Base-by-base conservation (phyloP, 2,888 invertebrate genomes). In the Lissonota sp. region DNA sequence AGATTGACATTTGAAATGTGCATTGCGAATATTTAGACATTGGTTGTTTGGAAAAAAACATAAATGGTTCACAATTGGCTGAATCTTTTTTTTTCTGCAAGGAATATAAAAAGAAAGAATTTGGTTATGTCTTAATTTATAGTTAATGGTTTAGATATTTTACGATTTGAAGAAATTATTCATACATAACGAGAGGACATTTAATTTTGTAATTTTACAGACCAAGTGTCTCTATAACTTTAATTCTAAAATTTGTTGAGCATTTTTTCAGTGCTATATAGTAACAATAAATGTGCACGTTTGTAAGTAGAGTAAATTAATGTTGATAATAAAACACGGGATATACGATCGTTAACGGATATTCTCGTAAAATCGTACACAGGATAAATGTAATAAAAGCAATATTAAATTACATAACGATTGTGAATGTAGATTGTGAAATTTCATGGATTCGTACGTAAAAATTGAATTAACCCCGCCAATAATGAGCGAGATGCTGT, bases 131-230 rank as follows among this genome's bases (percentile, higher is more conserved):
- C 26, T 26, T 2, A 26, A 26, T 26, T 26, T 26, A 1, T 26
- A 26, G 26, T 26, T 26, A 26, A 26, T 26, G 3, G 26, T 26
- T 26, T 26, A 42, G 14, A 62, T 62, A 62, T 44, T 12, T 42
- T 26, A n/a, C 42, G 16, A 42, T 10, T 62, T 10, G 7, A 63
- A 46, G 46, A 44, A 63, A 63, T 42, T 63, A 14, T 44, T 16
- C 16, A 14, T 44, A 26, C 63, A 16, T 1, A 26, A 26, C 63
- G 49, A 26, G 3, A 64, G 49, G 14, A 64, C n/a, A n/a, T n/a
- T 16, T n/a, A 49, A 49, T 49, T 64, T 64, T 49, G 26, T 51
- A 64, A 64, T 60, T 60, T 64, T 64, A 64, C 64, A 49, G 49
- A 64, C 49, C 40, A 26, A 46, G 64, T 37, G 49, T 63, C n/a